Base-by-base conservation (phyloP, 2,888 invertebrate species). In the Aleiodes alternator region DNA sequence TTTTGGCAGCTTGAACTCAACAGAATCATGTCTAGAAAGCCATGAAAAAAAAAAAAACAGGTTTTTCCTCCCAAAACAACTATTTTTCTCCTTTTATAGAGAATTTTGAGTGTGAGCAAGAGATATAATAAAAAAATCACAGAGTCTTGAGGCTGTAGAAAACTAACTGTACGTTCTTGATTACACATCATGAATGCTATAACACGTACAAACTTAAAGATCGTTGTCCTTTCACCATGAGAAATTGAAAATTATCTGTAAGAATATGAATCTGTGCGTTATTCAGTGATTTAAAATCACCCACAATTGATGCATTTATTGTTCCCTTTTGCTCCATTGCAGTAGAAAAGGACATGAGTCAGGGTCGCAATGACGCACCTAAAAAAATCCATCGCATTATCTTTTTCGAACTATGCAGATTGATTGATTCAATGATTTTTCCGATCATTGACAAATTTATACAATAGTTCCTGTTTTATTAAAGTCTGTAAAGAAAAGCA, bases 151-250 rank as follows among this genome's bases (percentile, higher is more conserved):
- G 64, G 48, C 64, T 43, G 43, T n/a, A 14, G 61, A 61, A 55
- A 53, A 31, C 72, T 72, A 72, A 71, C 66, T 66, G 66, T 72
- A 50, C 16, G 61, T 50, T 8, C 9, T 31, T 9, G 50, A 50
- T 66, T 72, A 68, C 56, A 59, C 53, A 64, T 70, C 55, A 73
- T 75, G 73, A 78, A 75, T 73, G 72, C 73, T 71, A 78, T 73
- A 61, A 72, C 72, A 64, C 59, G 43, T 59, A 11, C 43, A 14
- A 34, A 12, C 38, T 51, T 34, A 70, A 50, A 69, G 73, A 73
- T 71, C 78, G 72, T 73, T 76, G 78, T 78, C 78, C 78, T 76
- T 78, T 76, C 78, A 78, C 78, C 73, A 61, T 64, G 12, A 64
- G 43, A 64, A 64, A 64, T 64, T 34, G 43, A 64, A 64, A 64